phyloP scores from a whole-genome alignment of 2,113 vertebrate genomes.

The Ailuropoda melanoleuca region DNA sequence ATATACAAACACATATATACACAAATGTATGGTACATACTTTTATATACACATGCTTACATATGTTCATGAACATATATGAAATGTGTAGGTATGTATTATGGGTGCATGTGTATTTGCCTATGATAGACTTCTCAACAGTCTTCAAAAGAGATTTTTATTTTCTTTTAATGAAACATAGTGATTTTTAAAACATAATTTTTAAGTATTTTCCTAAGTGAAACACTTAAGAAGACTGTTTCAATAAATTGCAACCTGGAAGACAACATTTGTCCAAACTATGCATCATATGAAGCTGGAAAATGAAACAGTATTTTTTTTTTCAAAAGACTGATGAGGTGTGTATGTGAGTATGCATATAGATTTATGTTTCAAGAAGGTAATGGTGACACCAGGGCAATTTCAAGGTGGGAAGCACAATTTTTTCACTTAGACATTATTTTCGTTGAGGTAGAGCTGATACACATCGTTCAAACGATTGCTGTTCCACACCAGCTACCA shows the following conservation, averaged over 20 bases:
- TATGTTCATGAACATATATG: not conserved
- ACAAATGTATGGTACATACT: not conserved
- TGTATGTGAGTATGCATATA: not conserved
- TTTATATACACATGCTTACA: not conserved
- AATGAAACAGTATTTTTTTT: not conserved
- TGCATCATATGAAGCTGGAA: not conserved
- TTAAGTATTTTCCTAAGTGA: not conserved
- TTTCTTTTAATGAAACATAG: not conserved
- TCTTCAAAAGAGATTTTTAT: not conserved
- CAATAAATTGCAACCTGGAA: not conserved
- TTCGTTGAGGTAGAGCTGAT: not conserved
- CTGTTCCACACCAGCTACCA: not conserved
- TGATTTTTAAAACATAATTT: not conserved
- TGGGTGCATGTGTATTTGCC: not conserved
- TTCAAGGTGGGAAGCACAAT: not conserved
- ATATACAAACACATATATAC: not conserved
- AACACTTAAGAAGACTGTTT: not conserved
- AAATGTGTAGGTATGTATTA: not conserved
- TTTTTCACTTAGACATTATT: not conserved
- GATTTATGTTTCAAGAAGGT: not conserved
- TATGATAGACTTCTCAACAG: not conserved
- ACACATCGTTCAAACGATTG: not conserved
- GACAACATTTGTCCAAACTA: not conserved
- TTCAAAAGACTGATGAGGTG: not conserved
- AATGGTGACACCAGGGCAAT: not conserved